Conservation (phyloP, 2,888 invertebrate genomes). For the Gari tellinella region DNA sequence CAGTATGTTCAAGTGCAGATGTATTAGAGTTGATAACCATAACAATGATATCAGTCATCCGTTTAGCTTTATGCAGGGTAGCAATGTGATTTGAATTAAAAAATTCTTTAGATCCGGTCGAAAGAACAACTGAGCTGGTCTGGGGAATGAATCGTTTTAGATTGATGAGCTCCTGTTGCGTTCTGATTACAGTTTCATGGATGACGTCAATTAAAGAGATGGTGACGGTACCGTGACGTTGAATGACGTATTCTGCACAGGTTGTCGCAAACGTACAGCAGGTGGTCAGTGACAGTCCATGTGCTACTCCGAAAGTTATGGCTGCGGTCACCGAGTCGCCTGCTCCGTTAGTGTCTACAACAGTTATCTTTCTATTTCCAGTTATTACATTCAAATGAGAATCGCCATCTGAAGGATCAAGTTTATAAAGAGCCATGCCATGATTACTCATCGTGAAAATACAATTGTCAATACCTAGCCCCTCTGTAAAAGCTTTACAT, state of each 20-base stretch:
- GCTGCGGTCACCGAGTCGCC: constrained; percentile 25
- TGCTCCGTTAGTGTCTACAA: constrained; percentile 24
- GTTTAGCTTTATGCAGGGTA: background rate
- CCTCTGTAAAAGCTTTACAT: constrained; percentile 13
- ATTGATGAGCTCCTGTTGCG: constrained; percentile 1
- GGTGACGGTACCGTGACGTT: constrained; percentile 6
- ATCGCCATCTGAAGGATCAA: background rate
- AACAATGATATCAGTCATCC: background rate
- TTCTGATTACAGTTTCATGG: background rate
- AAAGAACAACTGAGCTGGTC: background rate
- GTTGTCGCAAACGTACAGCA: constrained; percentile 15
- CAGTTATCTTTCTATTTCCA: background rate
- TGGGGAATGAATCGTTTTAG: background rate
- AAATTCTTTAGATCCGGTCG: background rate
- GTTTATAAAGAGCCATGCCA: constrained; percentile 18
- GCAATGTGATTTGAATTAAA: background rate
- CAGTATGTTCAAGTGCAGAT: no score
- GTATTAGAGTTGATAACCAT: constrained; percentile 1
- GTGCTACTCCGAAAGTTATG: constrained; percentile 21
- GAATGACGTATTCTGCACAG: constrained; percentile 26
- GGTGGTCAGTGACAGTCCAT: background rate
- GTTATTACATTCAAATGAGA: background rate
- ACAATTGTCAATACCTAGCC: background rate
- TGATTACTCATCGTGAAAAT: constrained; percentile 21
- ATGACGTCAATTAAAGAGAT: constrained; percentile 18